A percentile compares a stretch with the other conserved stretches of the same genome.
These are phyloP conservation scores for Dinocampus coccinellae DNA, from an alignment of 2,888 invertebrate genomes.

Conservation along the genomic window DNA sequence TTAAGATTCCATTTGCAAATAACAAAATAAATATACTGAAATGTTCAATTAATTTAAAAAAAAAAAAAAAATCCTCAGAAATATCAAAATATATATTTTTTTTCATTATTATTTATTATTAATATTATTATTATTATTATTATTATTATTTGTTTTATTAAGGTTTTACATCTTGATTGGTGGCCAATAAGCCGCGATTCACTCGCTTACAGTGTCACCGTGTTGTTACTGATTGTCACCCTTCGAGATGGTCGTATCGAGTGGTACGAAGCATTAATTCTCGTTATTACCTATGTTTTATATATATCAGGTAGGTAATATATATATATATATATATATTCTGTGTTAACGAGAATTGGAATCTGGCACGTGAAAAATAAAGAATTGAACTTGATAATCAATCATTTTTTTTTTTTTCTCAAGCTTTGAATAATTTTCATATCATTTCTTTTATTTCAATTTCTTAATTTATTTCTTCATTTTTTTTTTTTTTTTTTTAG, in stretches of 20 bases:
- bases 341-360: conserved; percentile 35
- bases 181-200: conserved; percentile 84
- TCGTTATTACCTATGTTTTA: conserved; percentile 78
- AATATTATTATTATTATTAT: too few species aligned
- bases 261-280: conserved; percentile 82
- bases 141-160: conserved; percentile 42
- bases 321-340: conserved; percentile 33
- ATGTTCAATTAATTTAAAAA: neutral
- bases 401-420: neutral
- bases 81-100: too few species aligned
- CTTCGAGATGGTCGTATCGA: conserved; percentile 80
- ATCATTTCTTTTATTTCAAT: neutral
- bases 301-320: conserved; percentile 78
- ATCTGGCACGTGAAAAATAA: neutral
- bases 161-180: conserved; percentile 81
- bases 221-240: conserved; percentile 78
- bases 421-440: neutral
- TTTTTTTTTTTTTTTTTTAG: conserved; percentile 68
- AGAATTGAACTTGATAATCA: conserved; percentile 16
- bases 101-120: too few species aligned
- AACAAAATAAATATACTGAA: neutral
- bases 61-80: neutral
- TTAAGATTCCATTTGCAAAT: conserved; percentile 56
- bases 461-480: neutral
- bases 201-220: conserved; percentile 79